Conservation (phyloP, 2,888 invertebrate species). For the Mesochorus sp. region DNA sequence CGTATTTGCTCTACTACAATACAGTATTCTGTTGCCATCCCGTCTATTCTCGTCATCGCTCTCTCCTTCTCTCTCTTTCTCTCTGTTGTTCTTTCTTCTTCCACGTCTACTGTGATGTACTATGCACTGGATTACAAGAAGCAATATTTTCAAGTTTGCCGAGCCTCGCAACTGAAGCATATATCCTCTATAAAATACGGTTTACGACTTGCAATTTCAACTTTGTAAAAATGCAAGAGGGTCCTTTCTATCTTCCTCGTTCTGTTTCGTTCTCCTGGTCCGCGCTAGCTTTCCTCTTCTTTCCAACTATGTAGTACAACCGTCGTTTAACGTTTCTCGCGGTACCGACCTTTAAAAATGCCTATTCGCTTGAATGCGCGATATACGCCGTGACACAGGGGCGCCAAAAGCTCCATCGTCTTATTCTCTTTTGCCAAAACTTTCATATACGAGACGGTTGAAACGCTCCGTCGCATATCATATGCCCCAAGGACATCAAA, state of each 20-base stretch:
- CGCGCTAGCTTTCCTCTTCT: slow-evolving; percentile 20
- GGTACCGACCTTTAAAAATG: slow-evolving; percentile 12
- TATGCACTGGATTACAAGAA: slow-evolving; percentile 73
- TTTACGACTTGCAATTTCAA: slow-evolving; percentile 78
- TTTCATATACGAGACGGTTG: slow-evolving; percentile 22
- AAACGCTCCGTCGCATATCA: slow-evolving; percentile 9
- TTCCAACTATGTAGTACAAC: slow-evolving; percentile 37
- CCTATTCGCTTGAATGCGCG: slow-evolving; percentile 35
- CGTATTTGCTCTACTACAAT: slow-evolving; percentile 3
- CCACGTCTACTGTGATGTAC: slow-evolving; percentile 30
- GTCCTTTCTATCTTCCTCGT: slow-evolving; percentile 10
- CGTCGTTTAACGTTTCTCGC: slow-evolving; percentile 16
- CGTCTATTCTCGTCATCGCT: slow-evolving; percentile 20
- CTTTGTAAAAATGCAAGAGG: slow-evolving; percentile 70
- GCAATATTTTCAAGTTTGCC: slow-evolving; percentile 76
- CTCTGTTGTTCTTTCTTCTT: slow-evolving; percentile 19
- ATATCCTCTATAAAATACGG: slow-evolving; percentile 73
- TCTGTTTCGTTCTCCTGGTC: slow-evolving; percentile 29
- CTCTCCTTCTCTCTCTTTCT: background rate
- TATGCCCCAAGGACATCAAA: slow-evolving; percentile 7
- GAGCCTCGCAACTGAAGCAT: slow-evolving; percentile 63
- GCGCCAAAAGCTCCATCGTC: slow-evolving; percentile 6
- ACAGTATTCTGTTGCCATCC: slow-evolving; percentile 1
- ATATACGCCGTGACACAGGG: background rate
- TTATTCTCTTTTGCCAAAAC: slow-evolving; percentile 34